A percentile compares a stretch with the other conserved stretches of the same genome.
These are phyloP conservation scores for Platygyra sinensis DNA, from an alignment of 64 coral and sea anemone species.

Conservation along the genomic window DNA sequence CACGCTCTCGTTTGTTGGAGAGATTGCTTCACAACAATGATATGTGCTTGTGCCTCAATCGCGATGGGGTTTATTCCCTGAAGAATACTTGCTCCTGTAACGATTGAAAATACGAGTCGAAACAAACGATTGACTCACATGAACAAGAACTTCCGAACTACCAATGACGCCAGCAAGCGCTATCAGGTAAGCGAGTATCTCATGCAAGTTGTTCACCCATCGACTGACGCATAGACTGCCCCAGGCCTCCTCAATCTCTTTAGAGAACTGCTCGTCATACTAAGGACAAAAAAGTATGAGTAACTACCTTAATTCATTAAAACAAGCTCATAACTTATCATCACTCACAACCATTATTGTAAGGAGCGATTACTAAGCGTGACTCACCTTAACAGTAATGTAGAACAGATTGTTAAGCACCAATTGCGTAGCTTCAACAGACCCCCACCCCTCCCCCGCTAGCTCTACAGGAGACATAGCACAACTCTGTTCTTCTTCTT, in stretches of 20 bases:
- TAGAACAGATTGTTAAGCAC: conserved; percentile 96
- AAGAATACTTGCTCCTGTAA: too few relatives aligned
- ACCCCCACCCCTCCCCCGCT: conserved; percentile 96
- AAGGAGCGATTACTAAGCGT: not conserved
- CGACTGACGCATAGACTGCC: conserved; percentile 68
- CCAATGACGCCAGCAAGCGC: conserved; percentile 79
- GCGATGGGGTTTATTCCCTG: too few relatives aligned
- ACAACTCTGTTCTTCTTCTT: conserved; percentile 64
- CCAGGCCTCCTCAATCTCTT: conserved; percentile 91
- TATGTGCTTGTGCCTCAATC: too few relatives aligned
- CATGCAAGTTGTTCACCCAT: conserved; percentile 85
- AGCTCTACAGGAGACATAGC: conserved; percentile 74
- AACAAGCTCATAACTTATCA: not conserved
- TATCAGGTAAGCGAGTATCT: conserved; percentile 90
- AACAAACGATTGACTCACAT: conserved; percentile 50
- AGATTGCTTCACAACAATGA: too few relatives aligned
- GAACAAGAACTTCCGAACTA: conserved; percentile 80
- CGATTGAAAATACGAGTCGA: too few relatives aligned
- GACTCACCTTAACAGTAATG: conserved; percentile 90
- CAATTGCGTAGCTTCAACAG: conserved; percentile 85
- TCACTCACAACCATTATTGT: not conserved
- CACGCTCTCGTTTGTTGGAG: too few relatives aligned
- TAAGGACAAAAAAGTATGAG: conserved; percentile 1
- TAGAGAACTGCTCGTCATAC: conserved; percentile 90
- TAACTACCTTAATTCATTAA: not conserved